Base-by-base conservation (phyloP, 2,797 vertebrate genomes). In the Bradypus variegatus region DNA sequence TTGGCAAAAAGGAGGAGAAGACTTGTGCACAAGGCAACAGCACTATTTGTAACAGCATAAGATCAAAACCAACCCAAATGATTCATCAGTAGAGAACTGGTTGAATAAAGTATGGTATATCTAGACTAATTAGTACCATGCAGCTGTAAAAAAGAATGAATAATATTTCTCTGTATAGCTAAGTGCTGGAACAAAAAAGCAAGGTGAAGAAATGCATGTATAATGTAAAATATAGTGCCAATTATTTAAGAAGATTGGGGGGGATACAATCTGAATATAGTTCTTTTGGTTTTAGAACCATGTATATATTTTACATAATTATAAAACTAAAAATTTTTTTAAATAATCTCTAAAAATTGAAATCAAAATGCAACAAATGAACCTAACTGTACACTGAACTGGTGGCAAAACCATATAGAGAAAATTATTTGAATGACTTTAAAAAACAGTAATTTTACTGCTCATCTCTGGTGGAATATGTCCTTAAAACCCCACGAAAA, bases 71-170 rank as follows among this genome's bases (percentile, higher is more conserved):
- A 72, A 41, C 45, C 41, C 65, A 72, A 93, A 81, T 25, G 8
- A 79, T 53, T 81, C 82, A 86, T 67, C 81, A 75, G 16, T 3
- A 92, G 36, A 85, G 50, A 92, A 70, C 41, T 38, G 0, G 33
- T 18, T 88, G n/a, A 87, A 82, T 36, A 62, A 69, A 83, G 13
- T 2, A 86, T 5, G 18, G 31, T 2, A 67, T n/a, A 62, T 50
- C 78, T 82, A 72, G 36, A 82, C 62, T 70, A 84, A 88, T 60
- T 36, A 91, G 5, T 31, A 45, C 29, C 29, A 41, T 0, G 45
- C 11, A 81, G 48, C 41, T 91, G 80, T 82, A 80, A 91, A 88
- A 92, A 94, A 18, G 69, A 89, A 86, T n/a, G 18, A 92, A 70
- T 33, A 55, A 6, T 29, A 72, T 29, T 21, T 84, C 81, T 90